These are phyloP conservation scores for Psephotus haematonotus DNA, from an alignment of 2,113 vertebrate species.

Conservation along the genomic window DNA sequence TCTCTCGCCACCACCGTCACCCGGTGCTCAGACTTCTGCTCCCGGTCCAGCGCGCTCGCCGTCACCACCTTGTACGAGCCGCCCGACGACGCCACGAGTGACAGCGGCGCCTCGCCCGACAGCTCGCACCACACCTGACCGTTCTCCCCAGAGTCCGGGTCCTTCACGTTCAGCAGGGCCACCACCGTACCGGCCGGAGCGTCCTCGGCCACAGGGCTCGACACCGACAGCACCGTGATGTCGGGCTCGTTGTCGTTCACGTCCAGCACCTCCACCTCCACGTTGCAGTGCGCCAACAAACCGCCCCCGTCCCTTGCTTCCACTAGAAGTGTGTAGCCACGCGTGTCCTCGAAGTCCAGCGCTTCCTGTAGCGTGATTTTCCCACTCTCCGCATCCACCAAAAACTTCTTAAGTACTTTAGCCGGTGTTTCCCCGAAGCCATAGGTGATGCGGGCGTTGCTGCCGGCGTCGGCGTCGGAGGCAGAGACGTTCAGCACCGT, in stretches of 20 bases:
- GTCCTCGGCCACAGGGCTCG: neutral
- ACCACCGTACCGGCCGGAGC: fast-evolving
- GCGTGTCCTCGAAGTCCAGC: conserved; percentile 52
- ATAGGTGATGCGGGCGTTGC: conserved; percentile 50
- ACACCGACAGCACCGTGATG: neutral
- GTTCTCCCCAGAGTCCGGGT: neutral
- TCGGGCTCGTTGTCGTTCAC: neutral
- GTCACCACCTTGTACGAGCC: conserved; percentile 69
- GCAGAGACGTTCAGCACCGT: conserved; percentile 63
- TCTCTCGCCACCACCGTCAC: no score
- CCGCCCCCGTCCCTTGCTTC: conserved; percentile 77
- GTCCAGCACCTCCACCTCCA: neutral
- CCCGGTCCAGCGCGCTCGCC: neutral
- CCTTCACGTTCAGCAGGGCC: fast-evolving
- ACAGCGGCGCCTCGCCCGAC: conserved; percentile 16
- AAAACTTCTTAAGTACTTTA: conserved; percentile 1
- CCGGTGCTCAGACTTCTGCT: neutral
- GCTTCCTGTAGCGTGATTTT: neutral
- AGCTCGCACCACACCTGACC: neutral
- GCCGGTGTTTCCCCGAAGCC: neutral
- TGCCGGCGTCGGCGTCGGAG: conserved; percentile 65
- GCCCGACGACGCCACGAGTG: neutral
- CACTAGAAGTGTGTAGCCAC: conserved; percentile 42
- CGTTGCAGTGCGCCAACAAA: conserved; percentile 63
- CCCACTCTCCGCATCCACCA: neutral